Base-by-base conservation (phyloP, 1,140 invertebrate genomes). In the Ceratosolen solmsi region DNA sequence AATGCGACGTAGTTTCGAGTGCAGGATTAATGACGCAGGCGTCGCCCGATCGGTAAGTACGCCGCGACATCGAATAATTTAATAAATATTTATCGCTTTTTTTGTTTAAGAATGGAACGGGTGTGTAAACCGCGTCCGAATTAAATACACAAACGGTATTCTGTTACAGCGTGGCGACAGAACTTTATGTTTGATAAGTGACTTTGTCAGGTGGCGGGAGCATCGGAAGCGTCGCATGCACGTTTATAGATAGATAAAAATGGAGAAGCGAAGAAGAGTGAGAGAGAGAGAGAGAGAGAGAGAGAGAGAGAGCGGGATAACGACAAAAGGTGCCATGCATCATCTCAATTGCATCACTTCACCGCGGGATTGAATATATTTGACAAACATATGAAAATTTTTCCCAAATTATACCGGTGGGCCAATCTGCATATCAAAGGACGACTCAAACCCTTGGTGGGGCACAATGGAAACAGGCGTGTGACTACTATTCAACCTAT, bases 71-170 rank as follows among this genome's bases (percentile, higher is more conserved):
- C 8, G 79, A 51, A 51, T 38, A n/a, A 70, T 81, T 81, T 70
- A 70, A 76, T 81, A 81, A 81, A 81, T 81, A 81, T 81, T 81
- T 81, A 81, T 81, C 63, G 72, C n/a, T 22, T 65, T 46, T 63
- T 73, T 73, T 33, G 25, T 63, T 73, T 11, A 11, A 46, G 41
- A 73, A 73, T 30, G 54, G 15, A 63, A 17, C 41, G 27, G 54
- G 41, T 46, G 71, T 74, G 60, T 80, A 80, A 80, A 80, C 41
- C 17, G 58, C 71, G 33, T 71, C 9, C 22, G 33, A 7, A 41
- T 54, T 78, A 71, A 46, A 70, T 49, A 72, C 54, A 73, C 54
- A 63, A 30, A 49, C 33, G 56, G 15, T 36, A 46, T 49, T 25
- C 46, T 65, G 49, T 11, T 49, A 17, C 30, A 13, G 63, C 20